Evolutionary conservation across 1,140 invertebrate genomes (phyloP).

Genomic region (Drosophila setifemur): DNA sequence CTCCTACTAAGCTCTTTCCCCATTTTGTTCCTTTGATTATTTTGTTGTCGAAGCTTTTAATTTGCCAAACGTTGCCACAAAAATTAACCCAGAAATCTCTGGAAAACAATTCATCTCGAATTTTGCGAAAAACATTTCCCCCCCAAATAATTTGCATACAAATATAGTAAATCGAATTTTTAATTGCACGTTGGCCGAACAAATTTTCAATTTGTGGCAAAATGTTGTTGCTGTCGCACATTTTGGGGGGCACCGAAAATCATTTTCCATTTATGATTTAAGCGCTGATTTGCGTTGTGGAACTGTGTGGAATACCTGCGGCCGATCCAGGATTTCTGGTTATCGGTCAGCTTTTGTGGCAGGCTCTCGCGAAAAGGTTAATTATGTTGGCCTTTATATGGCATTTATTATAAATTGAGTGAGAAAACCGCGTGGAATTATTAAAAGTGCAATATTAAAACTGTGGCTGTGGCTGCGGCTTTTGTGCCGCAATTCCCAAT

Average conservation of each 20-base stretch:
- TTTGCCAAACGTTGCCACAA: conserved; percentile 6
- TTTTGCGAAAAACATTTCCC: not conserved
- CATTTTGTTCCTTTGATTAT: conserved; percentile 10
- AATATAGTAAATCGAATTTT: conserved; percentile 51
- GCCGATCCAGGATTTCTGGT: conserved; percentile 6
- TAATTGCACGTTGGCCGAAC: conserved; percentile 46
- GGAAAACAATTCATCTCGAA: not conserved
- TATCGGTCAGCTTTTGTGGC: conserved; percentile 9
- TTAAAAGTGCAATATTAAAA: conserved; percentile 22
- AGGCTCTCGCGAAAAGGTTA: conserved; percentile 22
- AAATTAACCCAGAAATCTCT: conserved; percentile 26
- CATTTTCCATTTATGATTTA: conserved; percentile 31
- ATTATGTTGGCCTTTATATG: conserved; percentile 34
- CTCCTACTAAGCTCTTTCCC: not conserved
- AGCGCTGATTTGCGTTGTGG: conserved; percentile 12
- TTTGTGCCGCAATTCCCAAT: not conserved
- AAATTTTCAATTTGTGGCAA: conserved; percentile 49
- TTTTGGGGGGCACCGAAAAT: not conserved
- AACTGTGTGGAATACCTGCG: conserved; percentile 1
- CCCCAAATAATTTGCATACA: conserved; percentile 22
- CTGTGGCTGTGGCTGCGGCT: conserved; percentile 13
- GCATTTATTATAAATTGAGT: conserved; percentile 47
- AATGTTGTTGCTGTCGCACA: not conserved
- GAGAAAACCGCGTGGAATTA: conserved; percentile 41
- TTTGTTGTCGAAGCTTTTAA: conserved; percentile 10